Evolutionary conservation across 2,888 invertebrate genomes (phyloP), one percentile per base, ranked within the genome.

Genomic region (Amphipoea lucens): DNA sequence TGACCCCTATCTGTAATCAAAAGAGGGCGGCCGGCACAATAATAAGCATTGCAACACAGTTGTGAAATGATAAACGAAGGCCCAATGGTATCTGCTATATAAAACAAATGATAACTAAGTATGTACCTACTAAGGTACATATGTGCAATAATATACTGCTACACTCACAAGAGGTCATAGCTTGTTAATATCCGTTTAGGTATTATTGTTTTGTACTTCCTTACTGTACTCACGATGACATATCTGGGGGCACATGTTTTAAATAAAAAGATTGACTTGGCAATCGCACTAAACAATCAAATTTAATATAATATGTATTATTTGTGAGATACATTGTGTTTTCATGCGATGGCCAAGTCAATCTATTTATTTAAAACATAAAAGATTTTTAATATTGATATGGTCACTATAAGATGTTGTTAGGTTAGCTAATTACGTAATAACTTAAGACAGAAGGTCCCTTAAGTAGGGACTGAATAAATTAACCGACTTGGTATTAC

Each of bases 21-120:
- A n/a, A 70, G 7, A 68, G 4, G 9, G 11, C 11, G 17, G 23
- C 2, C 11, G 17, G 23, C 2, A 45, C 4, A 57, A n/a, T 14
- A 36, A 51, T n/a, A 45, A 23, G 45, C 36, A 57, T 57, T 20
- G 77, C 57, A 78, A 78, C 74, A 73, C n/a, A 23, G 72, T 81
- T 75, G 57, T n/a, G 29, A 68, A 77, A 48, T 45, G 54, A 66
- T 76, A 74, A 71, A 51, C 11, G 17, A 76, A 57, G 68, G 45
- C 12, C 54, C 54, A 20, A 20, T 14, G 68, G 4, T 40, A 45
- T 68, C 23, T 66, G 23, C 12, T 65, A 20, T 70, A 62, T 70
- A 54, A 54, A 83, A 67, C 23, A 62, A 74, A 62, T 20, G 57
- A 83, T 67, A 83, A 63, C 23, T 69, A 40, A 45, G 40, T 48